phyloP scores from a whole-genome alignment of 2,797 vertebrate species.

The Spinus olivaceus region DNA sequence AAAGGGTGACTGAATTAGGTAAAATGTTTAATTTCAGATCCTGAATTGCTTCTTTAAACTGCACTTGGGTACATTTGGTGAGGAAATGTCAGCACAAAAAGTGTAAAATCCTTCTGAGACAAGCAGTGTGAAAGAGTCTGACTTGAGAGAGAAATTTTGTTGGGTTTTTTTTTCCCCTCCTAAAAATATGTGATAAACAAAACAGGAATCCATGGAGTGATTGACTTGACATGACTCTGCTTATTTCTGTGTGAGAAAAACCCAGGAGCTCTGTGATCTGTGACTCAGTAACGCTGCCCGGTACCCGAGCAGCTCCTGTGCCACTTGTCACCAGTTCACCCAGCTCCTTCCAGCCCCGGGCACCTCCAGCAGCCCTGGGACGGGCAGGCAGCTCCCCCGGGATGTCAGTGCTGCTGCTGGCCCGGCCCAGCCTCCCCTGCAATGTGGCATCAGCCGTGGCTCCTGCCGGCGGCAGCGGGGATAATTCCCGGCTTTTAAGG shows the following conservation, averaged over 20 bases:
- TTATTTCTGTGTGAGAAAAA: not conserved
- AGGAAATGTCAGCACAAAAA: not conserved
- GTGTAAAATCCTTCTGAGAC: not conserved
- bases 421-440: not conserved
- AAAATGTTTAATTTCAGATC: not conserved
- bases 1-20: not conserved
- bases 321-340: rapidly evolving
- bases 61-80: not conserved
- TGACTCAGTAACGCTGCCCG: rapidly evolving
- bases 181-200: not conserved
- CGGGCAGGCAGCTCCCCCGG: not conserved
- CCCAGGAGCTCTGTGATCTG: not conserved
- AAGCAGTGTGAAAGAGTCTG: not conserved
- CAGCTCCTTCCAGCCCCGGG: rapidly evolving
- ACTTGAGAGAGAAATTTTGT: not conserved
- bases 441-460: not conserved
- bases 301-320: not conserved
- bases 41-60: not conserved
- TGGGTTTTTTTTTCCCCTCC: rapidly evolving
- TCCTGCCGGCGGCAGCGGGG: not conserved
- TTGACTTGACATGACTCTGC: not conserved
- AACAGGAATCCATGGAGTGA: not conserved
- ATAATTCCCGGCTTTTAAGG: conserved; percentile 49
- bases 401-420: rapidly evolving
- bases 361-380: rapidly evolving